Evolutionary conservation across 2,113 vertebrate genomes (phyloP).

Genomic region (Crotalus viridis): DNA sequence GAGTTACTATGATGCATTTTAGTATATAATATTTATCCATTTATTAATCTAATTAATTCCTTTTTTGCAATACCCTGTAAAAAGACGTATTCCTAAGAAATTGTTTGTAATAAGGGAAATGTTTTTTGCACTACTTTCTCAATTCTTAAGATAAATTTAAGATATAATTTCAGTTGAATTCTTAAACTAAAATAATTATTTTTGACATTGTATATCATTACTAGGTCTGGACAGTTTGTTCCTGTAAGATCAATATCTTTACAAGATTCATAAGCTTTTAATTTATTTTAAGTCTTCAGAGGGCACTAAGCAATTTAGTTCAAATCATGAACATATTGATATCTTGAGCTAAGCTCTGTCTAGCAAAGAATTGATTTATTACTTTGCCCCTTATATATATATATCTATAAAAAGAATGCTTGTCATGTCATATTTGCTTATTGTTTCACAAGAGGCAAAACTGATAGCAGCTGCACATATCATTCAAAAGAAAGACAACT

Average conservation of each 20-base stretch:
- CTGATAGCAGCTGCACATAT: neutral
- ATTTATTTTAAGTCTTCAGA: constrained; percentile 13
- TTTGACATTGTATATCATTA: neutral
- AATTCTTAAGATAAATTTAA: neutral
- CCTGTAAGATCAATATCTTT: neutral
- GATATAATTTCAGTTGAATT: neutral
- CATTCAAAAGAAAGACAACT: neutral
- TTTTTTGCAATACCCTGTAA: neutral
- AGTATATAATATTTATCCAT: neutral
- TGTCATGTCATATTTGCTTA: neutral
- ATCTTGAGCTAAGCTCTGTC: neutral
- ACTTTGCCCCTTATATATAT: neutral
- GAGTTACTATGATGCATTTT: neutral
- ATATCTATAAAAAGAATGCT: neutral
- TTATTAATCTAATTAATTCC: neutral
- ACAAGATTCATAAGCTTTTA: neutral
- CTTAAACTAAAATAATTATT: constrained; percentile 3
- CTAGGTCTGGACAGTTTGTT: neutral
- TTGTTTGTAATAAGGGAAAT: neutral
- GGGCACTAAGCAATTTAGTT: neutral
- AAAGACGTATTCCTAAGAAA: neutral
- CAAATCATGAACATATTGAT: constrained; percentile 2
- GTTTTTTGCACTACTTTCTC: neutral
- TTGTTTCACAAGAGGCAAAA: neutral
- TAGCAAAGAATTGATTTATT: constrained; percentile 3